These are phyloP conservation scores for Scalopus aquaticus DNA, from an alignment of 2,113 vertebrate species.

Conservation along the genomic window DNA sequence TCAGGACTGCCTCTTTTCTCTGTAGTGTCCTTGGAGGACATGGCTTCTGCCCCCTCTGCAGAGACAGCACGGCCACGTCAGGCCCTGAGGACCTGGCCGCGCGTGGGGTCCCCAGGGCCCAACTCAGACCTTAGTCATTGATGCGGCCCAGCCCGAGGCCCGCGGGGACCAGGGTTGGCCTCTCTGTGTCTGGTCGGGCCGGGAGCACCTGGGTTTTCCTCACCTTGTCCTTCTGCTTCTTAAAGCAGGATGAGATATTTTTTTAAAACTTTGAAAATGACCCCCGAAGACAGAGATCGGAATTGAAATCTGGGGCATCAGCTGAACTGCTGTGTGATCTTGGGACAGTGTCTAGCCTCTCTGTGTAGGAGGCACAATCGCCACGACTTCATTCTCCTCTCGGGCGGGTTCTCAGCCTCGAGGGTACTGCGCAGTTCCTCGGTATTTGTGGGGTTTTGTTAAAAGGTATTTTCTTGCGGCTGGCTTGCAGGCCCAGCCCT, in stretches of 20 bases:
- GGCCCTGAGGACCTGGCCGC: neutral
- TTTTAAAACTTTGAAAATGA: neutral
- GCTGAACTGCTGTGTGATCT: neutral
- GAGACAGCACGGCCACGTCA: slow-evolving; percentile 42
- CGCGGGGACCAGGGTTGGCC: rapidly evolving
- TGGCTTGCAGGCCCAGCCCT: neutral
- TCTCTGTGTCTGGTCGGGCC: neutral
- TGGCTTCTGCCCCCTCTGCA: slow-evolving; percentile 82
- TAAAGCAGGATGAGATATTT: neutral
- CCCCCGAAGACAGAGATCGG: neutral
- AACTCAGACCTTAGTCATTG: neutral
- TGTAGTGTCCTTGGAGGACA: slow-evolving; percentile 47
- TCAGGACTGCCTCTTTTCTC: slow-evolving; percentile 74
- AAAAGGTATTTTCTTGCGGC: neutral
- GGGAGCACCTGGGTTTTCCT: neutral
- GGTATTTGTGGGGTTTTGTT: neutral
- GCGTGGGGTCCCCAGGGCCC: rapidly evolving
- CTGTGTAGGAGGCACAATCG: neutral
- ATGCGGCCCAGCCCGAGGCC: neutral
- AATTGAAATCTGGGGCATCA: neutral
- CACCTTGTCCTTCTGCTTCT: neutral
- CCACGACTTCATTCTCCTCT: no score
- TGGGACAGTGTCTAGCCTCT: neutral
- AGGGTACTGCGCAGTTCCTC: neutral
- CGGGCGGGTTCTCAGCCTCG: neutral